Evolutionary conservation across 2,888 invertebrate species (phyloP), one percentile per base, ranked within the genome.

Genomic region (Magallana nippona): DNA sequence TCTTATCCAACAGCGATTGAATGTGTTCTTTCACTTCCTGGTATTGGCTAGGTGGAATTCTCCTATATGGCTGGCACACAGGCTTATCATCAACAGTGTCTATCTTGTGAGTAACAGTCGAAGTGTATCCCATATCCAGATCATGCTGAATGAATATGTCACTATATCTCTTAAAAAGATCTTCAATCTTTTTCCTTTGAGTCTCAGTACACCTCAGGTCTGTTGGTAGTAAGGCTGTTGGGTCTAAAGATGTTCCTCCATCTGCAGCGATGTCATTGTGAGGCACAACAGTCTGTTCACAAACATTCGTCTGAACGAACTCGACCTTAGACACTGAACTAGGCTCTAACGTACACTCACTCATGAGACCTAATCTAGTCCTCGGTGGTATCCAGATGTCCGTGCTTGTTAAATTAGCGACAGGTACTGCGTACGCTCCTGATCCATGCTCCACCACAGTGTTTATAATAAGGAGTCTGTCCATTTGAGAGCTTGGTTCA

Each of bases 111-210:
- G 83, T 78, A 17, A 85, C 78, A n/a, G 77, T 71, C 5, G 56
- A 44, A 27, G 83, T 85, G 78, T 81, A 85, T n/a, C 85, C 83
- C 22, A 85, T 55, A 62, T 82, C 84, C 3, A 62, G 15, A 55
- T 83, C 83, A 55, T 60, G 11, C 32, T 78, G 44, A 15, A 55
- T 60, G 63, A 85, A 85, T 15, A 85, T 79, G 44, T 82, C 80
- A 15, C n/a, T 13, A 71, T 85, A 81, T 32, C 77, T 44, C 8
- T 57, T 27, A 78, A 84, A 84, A 55, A 84, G 22, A 10, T 55
- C 32, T n/a, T 27, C 19, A 55, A 83, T 62, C 2, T 62, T 63
- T 3, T 63, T 11, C 55, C 44, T 44, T 63, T 79, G 44, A n/a
- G 56, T 19, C 56, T 79, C 83, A 79, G 44, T 57, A 15, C 55